Evolutionary conservation across 2,888 invertebrate genomes (phyloP).

Genomic region (Acleris sparsana): DNA sequence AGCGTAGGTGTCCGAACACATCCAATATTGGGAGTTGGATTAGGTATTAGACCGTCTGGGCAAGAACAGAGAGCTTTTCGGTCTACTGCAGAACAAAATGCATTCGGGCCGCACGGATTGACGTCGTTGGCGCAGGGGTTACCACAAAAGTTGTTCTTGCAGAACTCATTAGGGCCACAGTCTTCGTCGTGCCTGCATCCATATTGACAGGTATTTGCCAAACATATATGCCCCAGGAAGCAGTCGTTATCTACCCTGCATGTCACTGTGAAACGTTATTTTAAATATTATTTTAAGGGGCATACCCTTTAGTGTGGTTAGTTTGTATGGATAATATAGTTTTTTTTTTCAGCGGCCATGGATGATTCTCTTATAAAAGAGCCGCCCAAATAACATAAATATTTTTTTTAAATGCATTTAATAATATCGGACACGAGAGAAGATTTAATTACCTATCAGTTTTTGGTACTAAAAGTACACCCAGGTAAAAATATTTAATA

Average conservation of each 20-base stretch:
- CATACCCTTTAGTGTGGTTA: too few relatives aligned
- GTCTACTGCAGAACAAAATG: constrained; percentile 90
- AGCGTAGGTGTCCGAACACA: constrained; percentile 91
- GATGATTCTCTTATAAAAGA: too few relatives aligned
- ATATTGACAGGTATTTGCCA: constrained; percentile 92
- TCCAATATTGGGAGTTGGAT: constrained; percentile 93
- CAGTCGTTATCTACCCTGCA: constrained; percentile 96
- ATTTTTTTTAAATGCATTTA: too few relatives aligned
- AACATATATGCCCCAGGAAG: constrained; percentile 94
- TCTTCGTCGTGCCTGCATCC: constrained; percentile 95
- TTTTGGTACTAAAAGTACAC: too few relatives aligned
- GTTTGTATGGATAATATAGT: too few relatives aligned
- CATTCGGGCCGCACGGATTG: constrained; percentile 93
- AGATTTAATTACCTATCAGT: too few relatives aligned
- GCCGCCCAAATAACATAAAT: too few relatives aligned
- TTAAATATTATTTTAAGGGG: too few relatives aligned
- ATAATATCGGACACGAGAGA: too few relatives aligned
- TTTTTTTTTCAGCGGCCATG: too few relatives aligned
- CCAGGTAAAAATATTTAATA: too few relatives aligned
- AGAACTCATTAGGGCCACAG: constrained; percentile 92
- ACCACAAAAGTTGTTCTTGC: constrained; percentile 90
- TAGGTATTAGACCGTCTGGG: constrained; percentile 90
- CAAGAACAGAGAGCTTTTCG: constrained; percentile 93
- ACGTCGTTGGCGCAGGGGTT: constrained; percentile 87
- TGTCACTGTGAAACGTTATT: constrained; percentile 83